Percentiles rank a stretch among this genome's conserved stretches.
These are phyloP conservation scores for Agrotis clavis DNA, from an alignment of 2,888 invertebrate species.

Conservation along the genomic window DNA sequence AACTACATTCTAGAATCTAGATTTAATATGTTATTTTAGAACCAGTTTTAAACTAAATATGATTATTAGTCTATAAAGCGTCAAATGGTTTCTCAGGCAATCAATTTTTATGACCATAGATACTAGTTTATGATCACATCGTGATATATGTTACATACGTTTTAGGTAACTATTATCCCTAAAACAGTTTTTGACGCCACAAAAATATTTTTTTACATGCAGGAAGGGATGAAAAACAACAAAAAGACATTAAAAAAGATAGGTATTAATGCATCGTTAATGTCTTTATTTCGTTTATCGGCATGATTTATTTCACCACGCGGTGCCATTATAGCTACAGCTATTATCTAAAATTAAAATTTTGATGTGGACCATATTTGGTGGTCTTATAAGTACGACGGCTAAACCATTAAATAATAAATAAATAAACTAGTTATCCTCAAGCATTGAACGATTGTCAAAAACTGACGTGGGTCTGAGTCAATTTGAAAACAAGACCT, in stretches of 20 bases:
- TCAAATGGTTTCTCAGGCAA: neutral
- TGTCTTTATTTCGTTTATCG: no score
- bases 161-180: neutral
- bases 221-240: neutral
- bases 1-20: conserved; percentile 43
- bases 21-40: conserved; percentile 28
- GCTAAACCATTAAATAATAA: conserved; percentile 15
- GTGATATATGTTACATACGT: neutral
- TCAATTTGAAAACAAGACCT: conserved; percentile 35
- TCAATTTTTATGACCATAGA: neutral
- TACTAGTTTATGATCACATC: conserved; percentile 34
- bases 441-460: conserved; percentile 13
- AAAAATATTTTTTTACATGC: neutral
- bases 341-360: neutral
- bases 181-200: neutral
- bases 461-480: conserved; percentile 39
- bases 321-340: neutral
- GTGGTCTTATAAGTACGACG: neutral
- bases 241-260: neutral
- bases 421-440: conserved; percentile 31
- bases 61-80: conserved; percentile 11
- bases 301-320: neutral
- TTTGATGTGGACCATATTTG: neutral
- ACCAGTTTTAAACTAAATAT: conserved; percentile 16
- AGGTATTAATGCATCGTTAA: no score